These are phyloP conservation scores for Actinostola sp. DNA, from an alignment of 92 coral and sea anemone species.

Conservation along the genomic window DNA sequence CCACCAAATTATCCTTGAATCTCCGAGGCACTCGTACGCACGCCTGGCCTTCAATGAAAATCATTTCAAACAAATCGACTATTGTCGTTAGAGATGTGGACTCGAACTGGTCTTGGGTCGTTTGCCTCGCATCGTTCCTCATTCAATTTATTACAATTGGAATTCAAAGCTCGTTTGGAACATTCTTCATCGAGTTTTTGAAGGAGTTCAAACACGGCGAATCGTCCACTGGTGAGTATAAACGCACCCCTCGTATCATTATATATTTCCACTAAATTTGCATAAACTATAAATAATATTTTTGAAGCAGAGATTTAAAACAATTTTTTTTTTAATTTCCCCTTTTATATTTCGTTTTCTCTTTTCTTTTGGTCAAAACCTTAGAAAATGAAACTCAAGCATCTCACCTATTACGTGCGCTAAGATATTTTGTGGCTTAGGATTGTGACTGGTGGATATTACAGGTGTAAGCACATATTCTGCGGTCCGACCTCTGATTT, in stretches of 20 bases:
- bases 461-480: too few relatives aligned
- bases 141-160: slow-evolving; percentile 70
- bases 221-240: slow-evolving; percentile 74
- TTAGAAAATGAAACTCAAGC: too few relatives aligned
- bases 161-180: slow-evolving; percentile 76
- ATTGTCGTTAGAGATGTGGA: slow-evolving; percentile 30
- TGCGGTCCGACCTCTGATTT: too few relatives aligned
- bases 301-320: too few relatives aligned
- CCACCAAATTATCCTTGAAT: neutral
- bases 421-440: too few relatives aligned
- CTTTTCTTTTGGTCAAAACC: too few relatives aligned
- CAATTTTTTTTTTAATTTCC: too few relatives aligned
- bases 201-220: slow-evolving; percentile 74
- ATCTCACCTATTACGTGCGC: too few relatives aligned
- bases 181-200: slow-evolving; percentile 71
- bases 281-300: neutral
- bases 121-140: slow-evolving; percentile 69
- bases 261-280: neutral
- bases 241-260: too few relatives aligned
- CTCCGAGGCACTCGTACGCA: neutral
- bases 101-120: slow-evolving; percentile 72
- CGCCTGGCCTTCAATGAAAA: neutral
- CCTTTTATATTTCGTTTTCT: too few relatives aligned
- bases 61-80: neutral
- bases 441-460: too few relatives aligned